phyloP scores from a whole-genome alignment of 2,888 invertebrate species.

The Ephialtes manifestator region DNA sequence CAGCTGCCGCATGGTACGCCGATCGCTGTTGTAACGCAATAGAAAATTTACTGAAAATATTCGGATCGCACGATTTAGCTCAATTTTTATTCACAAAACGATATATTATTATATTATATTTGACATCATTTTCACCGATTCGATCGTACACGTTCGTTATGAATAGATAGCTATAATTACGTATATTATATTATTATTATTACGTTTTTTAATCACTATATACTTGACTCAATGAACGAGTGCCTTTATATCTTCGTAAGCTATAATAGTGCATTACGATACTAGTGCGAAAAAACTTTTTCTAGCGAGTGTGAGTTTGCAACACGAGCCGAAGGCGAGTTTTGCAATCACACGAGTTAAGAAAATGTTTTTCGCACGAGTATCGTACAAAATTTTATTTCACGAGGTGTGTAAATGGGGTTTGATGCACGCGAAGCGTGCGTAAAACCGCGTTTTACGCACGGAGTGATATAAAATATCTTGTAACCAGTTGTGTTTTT shows the following conservation, averaged over 20 bases:
- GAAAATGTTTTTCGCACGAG: no score
- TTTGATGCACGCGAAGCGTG: no score
- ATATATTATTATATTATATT: not conserved
- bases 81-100: not conserved
- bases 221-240: constrained; percentile 17
- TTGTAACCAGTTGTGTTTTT: constrained; percentile 18
- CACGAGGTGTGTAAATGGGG: no score
- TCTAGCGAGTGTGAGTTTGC: no score
- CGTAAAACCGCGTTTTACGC: no score
- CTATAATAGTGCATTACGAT: no score
- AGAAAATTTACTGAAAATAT: not conserved
- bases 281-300: no score
- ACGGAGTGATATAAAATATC: no score
- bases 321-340: no score
- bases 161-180: not conserved
- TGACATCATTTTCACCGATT: not conserved
- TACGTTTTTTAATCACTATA: constrained; percentile 23
- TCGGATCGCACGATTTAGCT: not conserved
- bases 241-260: constrained; percentile 33
- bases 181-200: constrained; percentile 17
- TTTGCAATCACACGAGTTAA: no score
- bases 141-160: constrained; percentile 12
- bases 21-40: not conserved
- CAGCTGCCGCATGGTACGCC: not conserved
- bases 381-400: no score